Base-by-base conservation (phyloP, 2,113 vertebrate species). In the Phylloscopus trochilus region DNA sequence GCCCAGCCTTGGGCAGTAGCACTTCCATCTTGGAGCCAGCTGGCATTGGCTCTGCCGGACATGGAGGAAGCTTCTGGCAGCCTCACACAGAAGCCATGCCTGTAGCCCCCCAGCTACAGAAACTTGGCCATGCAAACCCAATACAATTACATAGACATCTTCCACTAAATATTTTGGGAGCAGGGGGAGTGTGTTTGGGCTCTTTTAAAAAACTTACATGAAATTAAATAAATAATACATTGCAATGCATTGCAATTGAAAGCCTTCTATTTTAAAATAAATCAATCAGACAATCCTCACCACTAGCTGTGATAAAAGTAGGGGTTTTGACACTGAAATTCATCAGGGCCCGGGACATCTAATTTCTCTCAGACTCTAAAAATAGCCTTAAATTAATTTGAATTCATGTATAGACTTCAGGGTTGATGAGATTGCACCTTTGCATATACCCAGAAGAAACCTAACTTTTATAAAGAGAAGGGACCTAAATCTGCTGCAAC, bases 121-220 rank as follows among this genome's bases (percentile, higher is more conserved):
- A 69, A 13, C 18, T 39, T 46, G 18, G 19, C 39, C 10, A 9
- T 28, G 18, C 19, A 69, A 53, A 46, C 39, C 15, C 10, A 53
- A 39, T 33, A 23, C 5, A 46, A 20, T 46, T 49, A 9, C 11
- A 39, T 2, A 66, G 8, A 7, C 11, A 23, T 37, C 10, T 83
- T 82, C 9, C 13, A 11, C 15, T 67, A 78, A 67, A 39, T 39
- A 51, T 39, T 81, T 60, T 27, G 15, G 13, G 26, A 53, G 21
- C 15, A 26, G 4, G 15, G 21, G 7, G 1, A 55, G 6, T 5
- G 3, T 26, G 28, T 26, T 44, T 1, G 18, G 19, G 5, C 16
- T 47, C 22, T 55, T 68, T 68, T 31, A 1, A 15, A 33, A 77
- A 35, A 20, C 7, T 46, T 83, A 55, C 37, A 41, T 46, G 5